These are phyloP conservation scores for Tetraneura akinire DNA, from an alignment of 1,140 invertebrate genomes.

Conservation along the genomic window DNA sequence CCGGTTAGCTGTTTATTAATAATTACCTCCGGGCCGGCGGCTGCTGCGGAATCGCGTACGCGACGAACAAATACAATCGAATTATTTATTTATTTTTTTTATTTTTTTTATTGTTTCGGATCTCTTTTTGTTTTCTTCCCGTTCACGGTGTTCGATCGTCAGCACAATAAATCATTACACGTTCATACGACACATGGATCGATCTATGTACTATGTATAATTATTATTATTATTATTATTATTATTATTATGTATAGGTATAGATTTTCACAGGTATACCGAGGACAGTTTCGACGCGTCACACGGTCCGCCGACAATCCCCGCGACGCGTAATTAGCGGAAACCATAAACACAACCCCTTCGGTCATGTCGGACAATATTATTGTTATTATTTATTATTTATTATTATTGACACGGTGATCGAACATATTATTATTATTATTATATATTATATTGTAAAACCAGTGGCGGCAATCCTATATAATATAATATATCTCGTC, in stretches of 20 bases:
- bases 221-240: too few relatives aligned
- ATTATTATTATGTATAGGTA: background rate
- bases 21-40: background rate
- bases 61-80: slow-evolving; percentile 1
- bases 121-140: background rate
- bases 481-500: too few relatives aligned
- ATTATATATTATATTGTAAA: background rate
- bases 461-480: background rate
- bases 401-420: slow-evolving; percentile 20
- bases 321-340: slow-evolving; percentile 16
- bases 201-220: too few relatives aligned
- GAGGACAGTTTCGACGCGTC: background rate
- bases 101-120: background rate
- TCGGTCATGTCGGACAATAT: slow-evolving; percentile 7
- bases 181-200: too few relatives aligned
- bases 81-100: background rate
- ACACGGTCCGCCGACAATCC: slow-evolving; percentile 9
- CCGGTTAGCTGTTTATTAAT: slow-evolving; percentile 16
- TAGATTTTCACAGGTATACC: slow-evolving; percentile 28
- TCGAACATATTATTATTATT: background rate
- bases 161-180: too few relatives aligned
- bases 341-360: slow-evolving; percentile 9
- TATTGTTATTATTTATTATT: too few relatives aligned
- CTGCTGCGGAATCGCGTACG: too few relatives aligned
- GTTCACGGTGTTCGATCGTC: slow-evolving; percentile 23